Percentiles rank a stretch among this genome's conserved stretches.
Evolutionary conservation across 2,888 invertebrate genomes (phyloP).

Genomic region (Baccha elongata): DNA sequence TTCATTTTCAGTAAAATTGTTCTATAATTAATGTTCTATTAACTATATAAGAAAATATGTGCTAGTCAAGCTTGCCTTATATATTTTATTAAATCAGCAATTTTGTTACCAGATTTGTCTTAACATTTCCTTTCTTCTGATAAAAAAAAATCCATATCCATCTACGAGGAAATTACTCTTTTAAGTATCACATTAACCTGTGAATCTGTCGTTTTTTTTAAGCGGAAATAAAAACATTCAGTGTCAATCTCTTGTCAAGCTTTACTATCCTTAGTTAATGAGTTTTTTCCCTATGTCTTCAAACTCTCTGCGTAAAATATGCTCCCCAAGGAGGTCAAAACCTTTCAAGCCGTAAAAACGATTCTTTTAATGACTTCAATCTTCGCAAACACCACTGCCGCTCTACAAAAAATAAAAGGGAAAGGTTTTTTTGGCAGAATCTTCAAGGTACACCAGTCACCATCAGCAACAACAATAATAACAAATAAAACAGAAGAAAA

Average conservation of each 20-base stretch:
- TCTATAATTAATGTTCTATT: too few species aligned
- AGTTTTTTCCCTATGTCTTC: slow-evolving; percentile 41
- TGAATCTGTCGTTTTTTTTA: slow-evolving; percentile 48
- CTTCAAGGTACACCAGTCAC: slow-evolving; percentile 6
- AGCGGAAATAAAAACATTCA: slow-evolving; percentile 50
- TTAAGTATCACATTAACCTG: slow-evolving; percentile 56
- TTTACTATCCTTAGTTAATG: slow-evolving; percentile 50
- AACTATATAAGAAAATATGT: too few species aligned
- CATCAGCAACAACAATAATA: not conserved
- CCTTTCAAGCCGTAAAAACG: slow-evolving; percentile 69
- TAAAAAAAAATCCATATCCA: not conserved
- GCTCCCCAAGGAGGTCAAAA: slow-evolving; percentile 62
- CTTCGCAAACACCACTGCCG: slow-evolving; percentile 33
- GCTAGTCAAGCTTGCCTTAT: too few species aligned
- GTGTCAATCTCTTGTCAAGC: slow-evolving; percentile 64
- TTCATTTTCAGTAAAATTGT: too few species aligned
- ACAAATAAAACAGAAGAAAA: not conserved
- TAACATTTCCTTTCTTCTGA: slow-evolving; percentile 1
- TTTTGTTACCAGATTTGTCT: too few species aligned
- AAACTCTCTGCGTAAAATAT: slow-evolving; percentile 32
- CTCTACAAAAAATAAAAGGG: not conserved
- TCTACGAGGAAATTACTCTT: slow-evolving; percentile 22
- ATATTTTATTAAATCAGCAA: too few species aligned
- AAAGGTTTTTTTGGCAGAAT: slow-evolving; percentile 1
- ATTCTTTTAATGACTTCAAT: slow-evolving; percentile 70